Percentiles rank a stretch among this genome's conserved stretches.
Conservation (phyloP, 2,797 vertebrate genomes). For the Acrossocheilus fasciatus region DNA sequence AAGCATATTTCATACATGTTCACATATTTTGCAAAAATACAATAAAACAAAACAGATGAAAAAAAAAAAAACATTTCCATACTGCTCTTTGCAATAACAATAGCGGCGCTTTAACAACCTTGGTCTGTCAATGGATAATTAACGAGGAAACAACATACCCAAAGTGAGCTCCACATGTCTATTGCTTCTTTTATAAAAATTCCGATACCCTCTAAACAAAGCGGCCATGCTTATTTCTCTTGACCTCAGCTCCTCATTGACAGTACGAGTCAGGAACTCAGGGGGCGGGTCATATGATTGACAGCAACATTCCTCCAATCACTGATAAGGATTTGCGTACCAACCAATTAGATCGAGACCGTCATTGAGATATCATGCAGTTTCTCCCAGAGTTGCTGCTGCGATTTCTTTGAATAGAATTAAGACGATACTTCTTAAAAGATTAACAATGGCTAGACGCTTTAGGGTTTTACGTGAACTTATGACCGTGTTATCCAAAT, state of each 20-base stretch:
- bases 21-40: neutral
- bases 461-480: neutral
- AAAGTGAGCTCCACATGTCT: conserved; percentile 73
- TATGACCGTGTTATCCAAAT: neutral
- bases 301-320: conserved; percentile 23
- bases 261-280: conserved; percentile 62
- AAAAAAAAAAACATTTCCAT: neutral
- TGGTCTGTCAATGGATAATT: neutral
- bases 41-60: neutral
- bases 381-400: neutral
- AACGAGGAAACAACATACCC: conserved; percentile 69
- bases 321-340: neutral
- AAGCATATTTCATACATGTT: neutral
- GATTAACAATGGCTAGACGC: conserved; percentile 20
- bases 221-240: conserved; percentile 82
- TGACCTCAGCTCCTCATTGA: conserved; percentile 69
- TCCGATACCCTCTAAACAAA: conserved; percentile 75
- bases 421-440: conserved; percentile 12
- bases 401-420: conserved; percentile 1
- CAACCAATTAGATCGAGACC: conserved; percentile 8
- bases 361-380: too few species aligned
- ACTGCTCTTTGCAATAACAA: neutral
- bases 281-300: conserved; percentile 57
- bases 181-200: conserved; percentile 68
- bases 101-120: neutral